phyloP scores from a whole-genome alignment of 2,113 vertebrate genomes.

The Pteropus alecto region DNA sequence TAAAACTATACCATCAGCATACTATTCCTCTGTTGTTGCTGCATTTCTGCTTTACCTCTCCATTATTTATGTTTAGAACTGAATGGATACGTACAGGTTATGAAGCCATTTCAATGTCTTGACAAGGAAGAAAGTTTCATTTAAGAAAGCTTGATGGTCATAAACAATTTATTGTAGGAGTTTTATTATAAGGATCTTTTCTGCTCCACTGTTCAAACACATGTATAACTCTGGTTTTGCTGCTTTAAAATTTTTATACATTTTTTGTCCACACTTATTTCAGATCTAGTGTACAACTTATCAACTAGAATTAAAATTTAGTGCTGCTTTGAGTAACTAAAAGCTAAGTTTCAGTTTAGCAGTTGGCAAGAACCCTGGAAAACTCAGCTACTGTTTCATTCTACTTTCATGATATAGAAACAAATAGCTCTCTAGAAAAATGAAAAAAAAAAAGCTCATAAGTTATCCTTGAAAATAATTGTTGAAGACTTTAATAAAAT shows the following conservation, averaged over 20 bases:
- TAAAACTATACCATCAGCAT: background rate
- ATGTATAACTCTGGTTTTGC: background rate
- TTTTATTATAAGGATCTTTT: slow-evolving; percentile 6
- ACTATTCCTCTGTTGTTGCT: background rate
- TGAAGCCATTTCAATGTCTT: background rate
- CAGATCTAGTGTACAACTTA: background rate
- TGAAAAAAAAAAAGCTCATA: background rate
- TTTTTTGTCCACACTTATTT: slow-evolving; percentile 13
- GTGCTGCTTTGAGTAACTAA: slow-evolving; percentile 31
- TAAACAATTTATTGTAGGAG: background rate
- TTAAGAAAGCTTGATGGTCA: background rate
- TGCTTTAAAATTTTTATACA: slow-evolving; percentile 18
- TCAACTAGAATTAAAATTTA: slow-evolving; percentile 51
- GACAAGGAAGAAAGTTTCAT: background rate
- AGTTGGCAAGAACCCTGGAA: background rate
- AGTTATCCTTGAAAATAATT: background rate
- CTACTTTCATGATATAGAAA: background rate
- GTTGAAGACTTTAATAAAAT: background rate
- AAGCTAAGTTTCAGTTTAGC: background rate
- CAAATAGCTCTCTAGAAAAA: background rate
- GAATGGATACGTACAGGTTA: background rate
- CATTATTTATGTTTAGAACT: background rate
- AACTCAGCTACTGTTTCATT: slow-evolving; percentile 8
- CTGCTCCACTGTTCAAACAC: background rate
- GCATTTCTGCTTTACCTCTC: background rate